These are phyloP conservation scores for Drosophila setifemur DNA, from an alignment of 1,140 invertebrate genomes.

Conservation along the genomic window DNA sequence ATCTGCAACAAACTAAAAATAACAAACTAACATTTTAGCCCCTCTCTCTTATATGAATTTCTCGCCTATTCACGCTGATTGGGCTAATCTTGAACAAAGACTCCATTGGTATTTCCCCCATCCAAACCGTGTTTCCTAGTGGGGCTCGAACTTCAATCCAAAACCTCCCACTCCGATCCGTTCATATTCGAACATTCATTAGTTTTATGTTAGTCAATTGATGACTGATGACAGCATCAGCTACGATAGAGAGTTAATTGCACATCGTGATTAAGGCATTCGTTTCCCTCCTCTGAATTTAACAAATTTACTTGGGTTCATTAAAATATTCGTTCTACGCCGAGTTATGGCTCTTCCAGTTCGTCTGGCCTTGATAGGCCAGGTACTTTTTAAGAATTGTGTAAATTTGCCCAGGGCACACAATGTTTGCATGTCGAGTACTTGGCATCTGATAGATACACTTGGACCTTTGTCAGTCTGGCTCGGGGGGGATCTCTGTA, in stretches of 20 bases:
- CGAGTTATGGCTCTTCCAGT: constrained; percentile 37
- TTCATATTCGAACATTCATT: constrained; percentile 45
- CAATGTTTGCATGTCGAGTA: constrained; percentile 10
- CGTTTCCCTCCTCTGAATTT: constrained; percentile 14
- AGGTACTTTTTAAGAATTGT: constrained; percentile 44
- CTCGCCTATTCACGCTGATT: constrained; percentile 4
- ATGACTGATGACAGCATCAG: constrained; percentile 18
- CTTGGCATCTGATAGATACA: constrained; percentile 18
- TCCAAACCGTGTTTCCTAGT: not conserved
- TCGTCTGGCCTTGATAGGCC: constrained; percentile 17
- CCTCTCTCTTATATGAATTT: constrained; percentile 21
- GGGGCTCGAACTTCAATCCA: constrained; percentile 18
- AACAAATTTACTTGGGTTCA: constrained; percentile 35
- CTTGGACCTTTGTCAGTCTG: constrained; percentile 31
- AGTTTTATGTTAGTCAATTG: constrained; percentile 25
- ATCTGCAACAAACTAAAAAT: not conserved
- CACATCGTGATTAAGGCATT: constrained; percentile 37
- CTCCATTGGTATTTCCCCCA: constrained; percentile 32
- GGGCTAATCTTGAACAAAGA: constrained; percentile 20
- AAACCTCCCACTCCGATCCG: constrained; percentile 11
- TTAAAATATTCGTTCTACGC: constrained; percentile 20
- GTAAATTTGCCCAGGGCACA: constrained; percentile 50
- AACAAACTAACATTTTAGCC: too few relatives aligned
- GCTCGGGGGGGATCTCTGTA: constrained; percentile 6
- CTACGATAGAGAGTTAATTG: constrained; percentile 41